Conservation (phyloP, 2,797 vertebrate species). For the Manis crassicaudata region DNA sequence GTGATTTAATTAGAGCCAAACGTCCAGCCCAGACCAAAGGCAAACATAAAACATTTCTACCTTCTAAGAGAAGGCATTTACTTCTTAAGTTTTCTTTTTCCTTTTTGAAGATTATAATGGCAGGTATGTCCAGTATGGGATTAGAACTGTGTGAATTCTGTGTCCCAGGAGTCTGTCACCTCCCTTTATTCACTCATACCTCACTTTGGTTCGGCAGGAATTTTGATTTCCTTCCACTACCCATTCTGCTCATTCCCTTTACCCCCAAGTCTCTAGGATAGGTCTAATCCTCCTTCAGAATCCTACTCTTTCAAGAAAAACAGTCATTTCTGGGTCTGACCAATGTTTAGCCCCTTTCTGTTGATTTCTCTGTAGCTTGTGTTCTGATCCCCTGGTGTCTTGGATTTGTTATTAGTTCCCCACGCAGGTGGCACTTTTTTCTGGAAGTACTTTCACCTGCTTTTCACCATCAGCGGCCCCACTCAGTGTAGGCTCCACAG, state of each 20-base stretch:
- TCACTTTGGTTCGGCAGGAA: neutral
- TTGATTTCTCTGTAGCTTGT: neutral
- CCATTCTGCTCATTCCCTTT: neutral
- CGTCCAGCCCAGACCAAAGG: neutral
- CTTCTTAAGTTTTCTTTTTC: neutral
- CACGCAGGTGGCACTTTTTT: neutral
- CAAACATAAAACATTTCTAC: neutral
- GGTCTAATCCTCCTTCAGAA: neutral
- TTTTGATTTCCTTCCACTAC: neutral
- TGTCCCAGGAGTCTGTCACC: neutral
- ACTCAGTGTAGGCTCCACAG: neutral
- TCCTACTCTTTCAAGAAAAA: neutral
- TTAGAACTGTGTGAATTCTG: neutral
- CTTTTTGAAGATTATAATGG: neutral
- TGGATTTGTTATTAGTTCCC: neutral
- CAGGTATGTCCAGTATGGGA: neutral
- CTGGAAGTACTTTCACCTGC: neutral
- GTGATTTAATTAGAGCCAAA: neutral
- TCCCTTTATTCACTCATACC: neutral
- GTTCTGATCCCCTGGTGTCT: neutral
- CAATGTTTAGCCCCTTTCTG: neutral
- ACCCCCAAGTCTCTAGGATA: neutral
- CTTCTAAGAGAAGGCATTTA: neutral
- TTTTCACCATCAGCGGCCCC: neutral
- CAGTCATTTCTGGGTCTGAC: neutral